Evolutionary conservation across 2,113 vertebrate genomes (phyloP).

Genomic region (Solea solea): DNA sequence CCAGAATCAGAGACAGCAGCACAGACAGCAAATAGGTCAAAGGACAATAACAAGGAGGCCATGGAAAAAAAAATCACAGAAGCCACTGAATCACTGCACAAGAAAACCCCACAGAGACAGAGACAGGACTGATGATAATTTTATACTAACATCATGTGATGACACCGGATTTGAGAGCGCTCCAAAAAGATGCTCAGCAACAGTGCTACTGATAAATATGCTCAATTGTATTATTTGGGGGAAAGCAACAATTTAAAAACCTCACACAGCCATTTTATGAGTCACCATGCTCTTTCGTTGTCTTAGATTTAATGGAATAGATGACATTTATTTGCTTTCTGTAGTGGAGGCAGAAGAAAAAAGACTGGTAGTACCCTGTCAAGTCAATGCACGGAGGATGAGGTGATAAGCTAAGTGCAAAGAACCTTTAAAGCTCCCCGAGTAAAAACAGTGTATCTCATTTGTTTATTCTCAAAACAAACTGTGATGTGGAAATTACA

Average conservation of each 20-base stretch:
- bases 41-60: constrained; percentile 21
- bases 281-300: neutral
- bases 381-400: neutral
- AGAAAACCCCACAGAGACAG: neutral
- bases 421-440: constrained; percentile 5
- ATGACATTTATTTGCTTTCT: constrained; percentile 2
- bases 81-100: constrained; percentile 1
- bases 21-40: constrained; percentile 7
- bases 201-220: constrained; percentile 3
- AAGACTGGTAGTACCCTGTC: neutral
- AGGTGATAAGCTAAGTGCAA: neutral
- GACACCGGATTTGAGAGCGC: neutral
- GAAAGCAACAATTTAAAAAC: constrained; percentile 4
- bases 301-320: constrained; percentile 12
- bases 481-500: neutral
- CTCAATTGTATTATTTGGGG: neutral
- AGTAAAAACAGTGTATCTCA: neutral
- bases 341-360: neutral
- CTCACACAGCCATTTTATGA: neutral
- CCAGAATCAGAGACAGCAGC: neutral
- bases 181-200: neutral
- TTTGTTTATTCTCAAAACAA: constrained; percentile 1
- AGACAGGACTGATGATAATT: neutral
- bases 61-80: constrained; percentile 22
- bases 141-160: neutral